phyloP scores from a whole-genome alignment of 2,888 invertebrate species.

The Myopa testacea region DNA sequence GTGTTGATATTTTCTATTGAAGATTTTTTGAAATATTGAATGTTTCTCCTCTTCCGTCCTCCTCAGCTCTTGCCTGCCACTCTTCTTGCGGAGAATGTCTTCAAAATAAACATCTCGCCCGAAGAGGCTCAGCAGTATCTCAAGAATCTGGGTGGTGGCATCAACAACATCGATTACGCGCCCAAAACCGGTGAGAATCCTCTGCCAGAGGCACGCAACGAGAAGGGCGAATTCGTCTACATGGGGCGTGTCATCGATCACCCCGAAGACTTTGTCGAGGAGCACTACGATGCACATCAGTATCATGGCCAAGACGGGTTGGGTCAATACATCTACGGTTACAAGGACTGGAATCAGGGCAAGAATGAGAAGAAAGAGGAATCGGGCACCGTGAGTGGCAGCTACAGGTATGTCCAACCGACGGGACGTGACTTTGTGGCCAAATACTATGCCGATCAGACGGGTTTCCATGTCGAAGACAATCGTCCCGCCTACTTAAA shows the following conservation, averaged over 20 bases:
- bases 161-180: constrained; percentile 70
- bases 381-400: constrained; percentile 77
- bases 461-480: constrained; percentile 84
- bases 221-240: constrained; percentile 64
- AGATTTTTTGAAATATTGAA: no score
- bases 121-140: constrained; percentile 69
- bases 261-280: constrained; percentile 77
- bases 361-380: constrained; percentile 78
- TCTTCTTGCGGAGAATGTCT: constrained; percentile 68
- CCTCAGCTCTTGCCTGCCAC: constrained; percentile 46
- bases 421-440: constrained; percentile 66
- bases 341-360: constrained; percentile 79
- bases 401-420: constrained; percentile 77
- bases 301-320: constrained; percentile 80
- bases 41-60: not conserved
- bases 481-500: constrained; percentile 76
- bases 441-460: constrained; percentile 79
- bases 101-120: constrained; percentile 70
- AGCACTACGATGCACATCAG: constrained; percentile 78
- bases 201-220: constrained; percentile 66
- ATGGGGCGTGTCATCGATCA: constrained; percentile 74
- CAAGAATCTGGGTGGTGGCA: constrained; percentile 62
- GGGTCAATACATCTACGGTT: constrained; percentile 80
- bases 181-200: constrained; percentile 72
- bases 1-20: not conserved